Conservation (phyloP, 2,113 vertebrate species). For the Peromyscus polionotus region DNA sequence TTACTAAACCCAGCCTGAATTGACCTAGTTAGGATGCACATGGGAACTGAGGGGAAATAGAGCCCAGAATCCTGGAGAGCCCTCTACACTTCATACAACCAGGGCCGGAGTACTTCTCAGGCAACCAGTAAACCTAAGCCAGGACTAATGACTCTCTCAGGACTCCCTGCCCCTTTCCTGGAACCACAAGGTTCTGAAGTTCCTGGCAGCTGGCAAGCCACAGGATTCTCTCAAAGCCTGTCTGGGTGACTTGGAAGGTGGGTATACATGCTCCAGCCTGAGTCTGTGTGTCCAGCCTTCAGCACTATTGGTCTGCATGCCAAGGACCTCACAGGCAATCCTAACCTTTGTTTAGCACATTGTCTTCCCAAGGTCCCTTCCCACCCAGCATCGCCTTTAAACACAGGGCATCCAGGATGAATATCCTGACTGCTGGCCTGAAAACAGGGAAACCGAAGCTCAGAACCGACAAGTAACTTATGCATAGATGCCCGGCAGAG, state of each 20-base stretch:
- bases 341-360: not conserved
- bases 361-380: not conserved
- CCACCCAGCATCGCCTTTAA: not conserved
- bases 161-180: not conserved
- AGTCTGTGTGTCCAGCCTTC: not conserved
- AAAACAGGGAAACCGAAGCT: not conserved
- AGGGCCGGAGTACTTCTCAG: not conserved
- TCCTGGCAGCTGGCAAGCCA: not conserved
- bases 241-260: not conserved
- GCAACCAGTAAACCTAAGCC: not conserved
- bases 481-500: not conserved
- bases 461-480: not conserved
- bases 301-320: not conserved
- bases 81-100: not conserved
- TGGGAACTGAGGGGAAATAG: not conserved
- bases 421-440: fast-evolving
- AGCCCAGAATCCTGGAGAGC: not conserved
- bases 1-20: not conserved
- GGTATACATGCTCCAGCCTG: not conserved
- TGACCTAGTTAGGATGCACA: conserved; percentile 18
- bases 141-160: not conserved
- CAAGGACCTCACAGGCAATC: not conserved
- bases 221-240: not conserved
- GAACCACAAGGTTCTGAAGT: not conserved
- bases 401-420: not conserved